Base-by-base conservation (phyloP, 37 sponge, comb jelly and placozoan species). In the Ephydatia muelleri region DNA sequence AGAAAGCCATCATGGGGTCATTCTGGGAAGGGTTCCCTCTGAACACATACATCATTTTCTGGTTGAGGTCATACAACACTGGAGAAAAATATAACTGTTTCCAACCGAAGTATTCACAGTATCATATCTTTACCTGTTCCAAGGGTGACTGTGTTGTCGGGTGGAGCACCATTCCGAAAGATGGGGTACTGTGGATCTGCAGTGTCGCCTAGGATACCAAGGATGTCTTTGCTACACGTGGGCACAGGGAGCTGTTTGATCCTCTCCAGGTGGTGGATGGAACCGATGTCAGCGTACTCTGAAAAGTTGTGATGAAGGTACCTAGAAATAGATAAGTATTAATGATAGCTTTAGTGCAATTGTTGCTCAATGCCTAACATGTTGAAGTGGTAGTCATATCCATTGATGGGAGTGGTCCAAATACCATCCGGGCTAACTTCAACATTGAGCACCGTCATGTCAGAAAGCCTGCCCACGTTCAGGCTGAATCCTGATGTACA, bases 361-460 rank as follows among this genome's bases (percentile, higher is more conserved):
- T 33, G 8, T 11, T 68, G 69, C 11, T 16, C 9, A 71, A 21
- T 66, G 27, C 16, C 78, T 37, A 26, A 85, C 87, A 80, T 80
- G 65, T 86, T 86, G 66, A 86, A 86, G 26, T 86, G 87, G 57
- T 86, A 86, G 81, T 70, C 37, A 64, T 80, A 80, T 23, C 38
- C 65, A 16, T 70, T 34, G 23, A 86, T 80, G 35, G 23, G 32
- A 0, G 49, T 49, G 22, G 36, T 22, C 31, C 32, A 66, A 4
- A 70, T 73, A 29, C 74, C 74, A 26, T 21, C 36, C 3, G 87
- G n/a, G 23, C 71, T 28, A n/a, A 86, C 75, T 74, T 86, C 87
- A 36, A 86, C 23, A 29, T 80, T 86, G 13, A 29, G 9, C 16
- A 86, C 80, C 5, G 26, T 80, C 26, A 13, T 32, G 32, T 27